These are phyloP conservation scores for Oscheius onirici DNA, from an alignment of 2,888 invertebrate species.

Conservation along the genomic window DNA sequence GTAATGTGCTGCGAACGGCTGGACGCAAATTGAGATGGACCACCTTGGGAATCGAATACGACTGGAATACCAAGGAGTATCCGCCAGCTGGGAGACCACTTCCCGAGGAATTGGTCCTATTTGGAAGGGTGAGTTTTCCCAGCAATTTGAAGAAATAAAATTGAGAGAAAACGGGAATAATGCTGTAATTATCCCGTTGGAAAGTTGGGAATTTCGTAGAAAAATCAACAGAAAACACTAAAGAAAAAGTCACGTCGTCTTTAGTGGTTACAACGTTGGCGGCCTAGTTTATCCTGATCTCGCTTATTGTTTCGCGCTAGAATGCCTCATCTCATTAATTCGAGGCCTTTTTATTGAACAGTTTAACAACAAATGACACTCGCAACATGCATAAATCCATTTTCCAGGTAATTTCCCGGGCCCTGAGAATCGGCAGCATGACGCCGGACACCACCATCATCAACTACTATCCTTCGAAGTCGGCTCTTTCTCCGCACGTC, in stretches of 20 bases:
- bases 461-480: constrained; percentile 93
- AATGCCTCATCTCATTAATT: no score
- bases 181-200: no score
- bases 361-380: no score
- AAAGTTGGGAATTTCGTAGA: no score
- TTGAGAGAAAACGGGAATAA: no score
- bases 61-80: constrained; percentile 92
- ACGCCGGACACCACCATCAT: constrained; percentile 91
- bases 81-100: constrained; percentile 53
- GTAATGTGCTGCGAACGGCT: constrained; percentile 41
- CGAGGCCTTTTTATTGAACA: no score
- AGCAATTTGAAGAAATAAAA: neutral
- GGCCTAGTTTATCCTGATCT: no score
- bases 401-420: constrained; percentile 75
- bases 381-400: no score
- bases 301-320: no score
- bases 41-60: constrained; percentile 95
- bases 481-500: constrained; percentile 90
- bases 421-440: constrained; percentile 75
- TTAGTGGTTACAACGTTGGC: no score
- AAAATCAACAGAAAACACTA: no score
- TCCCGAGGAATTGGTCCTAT: constrained; percentile 61
- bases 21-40: constrained; percentile 84
- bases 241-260: no score
- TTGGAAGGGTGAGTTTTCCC: constrained; percentile 40